A percentile compares a stretch with the other conserved stretches of the same genome.
Evolutionary conservation across 2,113 vertebrate genomes (phyloP).

Genomic region (Urocolius indicus): DNA sequence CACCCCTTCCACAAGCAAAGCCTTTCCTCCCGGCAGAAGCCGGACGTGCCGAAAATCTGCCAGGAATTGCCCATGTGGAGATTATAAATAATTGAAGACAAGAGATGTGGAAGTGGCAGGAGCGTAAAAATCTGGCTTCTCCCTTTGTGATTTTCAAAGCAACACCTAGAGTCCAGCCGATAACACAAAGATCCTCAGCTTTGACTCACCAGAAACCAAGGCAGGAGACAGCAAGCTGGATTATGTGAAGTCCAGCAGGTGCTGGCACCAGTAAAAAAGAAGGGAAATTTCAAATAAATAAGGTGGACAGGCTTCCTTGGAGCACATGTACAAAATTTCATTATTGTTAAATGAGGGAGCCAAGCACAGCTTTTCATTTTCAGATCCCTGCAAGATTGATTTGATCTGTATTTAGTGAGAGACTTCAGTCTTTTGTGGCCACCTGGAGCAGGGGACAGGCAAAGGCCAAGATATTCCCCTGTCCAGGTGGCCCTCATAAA

Average conservation of each 20-base stretch:
- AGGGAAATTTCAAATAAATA: slow-evolving; percentile 33
- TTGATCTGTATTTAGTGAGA: slow-evolving; percentile 32
- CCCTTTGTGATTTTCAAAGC: neutral
- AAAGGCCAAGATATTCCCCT: slow-evolving; percentile 70
- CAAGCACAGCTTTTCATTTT: slow-evolving; percentile 54
- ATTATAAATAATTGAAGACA: neutral
- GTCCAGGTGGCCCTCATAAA: slow-evolving; percentile 81
- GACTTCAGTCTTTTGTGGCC: slow-evolving; percentile 61
- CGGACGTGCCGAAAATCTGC: neutral
- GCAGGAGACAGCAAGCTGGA: neutral
- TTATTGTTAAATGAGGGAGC: slow-evolving; percentile 27
- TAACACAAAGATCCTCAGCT: slow-evolving; percentile 9
- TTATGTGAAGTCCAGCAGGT: neutral
- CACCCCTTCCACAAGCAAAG: neutral
- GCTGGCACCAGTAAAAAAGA: neutral
- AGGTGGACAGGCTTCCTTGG: neutral
- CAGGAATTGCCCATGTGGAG: neutral
- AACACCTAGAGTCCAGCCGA: neutral
- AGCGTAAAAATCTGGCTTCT: neutral
- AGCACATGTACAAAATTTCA: slow-evolving; percentile 28
- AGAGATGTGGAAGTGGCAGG: neutral
- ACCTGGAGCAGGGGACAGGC: slow-evolving; percentile 50
- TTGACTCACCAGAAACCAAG: slow-evolving; percentile 7
- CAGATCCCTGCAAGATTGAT: slow-evolving; percentile 55
- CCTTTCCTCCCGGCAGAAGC: neutral